These are phyloP conservation scores for Hippocampus abdominalis DNA, from an alignment of 2,113 vertebrate species.

Conservation along the genomic window DNA sequence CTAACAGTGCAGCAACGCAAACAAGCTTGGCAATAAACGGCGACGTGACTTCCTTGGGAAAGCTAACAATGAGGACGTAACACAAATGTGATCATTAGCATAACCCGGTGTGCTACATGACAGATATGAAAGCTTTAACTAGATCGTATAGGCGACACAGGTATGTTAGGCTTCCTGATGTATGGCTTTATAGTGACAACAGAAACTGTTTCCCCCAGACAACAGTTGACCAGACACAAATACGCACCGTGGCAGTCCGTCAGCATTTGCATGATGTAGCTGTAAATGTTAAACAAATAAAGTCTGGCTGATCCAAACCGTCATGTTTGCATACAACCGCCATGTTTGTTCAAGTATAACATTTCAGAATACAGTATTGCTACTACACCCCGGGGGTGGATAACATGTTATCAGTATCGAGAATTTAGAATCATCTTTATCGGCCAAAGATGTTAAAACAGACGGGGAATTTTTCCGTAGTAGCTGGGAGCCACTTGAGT, in stretches of 20 bases:
- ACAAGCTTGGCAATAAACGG: neutral
- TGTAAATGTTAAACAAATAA: slow-evolving; percentile 55
- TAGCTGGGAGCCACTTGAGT: too few relatives aligned
- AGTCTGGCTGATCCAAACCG: slow-evolving; percentile 36
- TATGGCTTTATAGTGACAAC: neutral
- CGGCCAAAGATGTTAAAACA: too few relatives aligned
- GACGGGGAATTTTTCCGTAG: too few relatives aligned
- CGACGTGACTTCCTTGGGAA: neutral
- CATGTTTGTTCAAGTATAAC: slow-evolving; percentile 6
- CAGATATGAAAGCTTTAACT: neutral
- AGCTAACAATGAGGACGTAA: neutral
- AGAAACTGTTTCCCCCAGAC: neutral
- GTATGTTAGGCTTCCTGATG: neutral
- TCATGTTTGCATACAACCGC: slow-evolving; percentile 33
- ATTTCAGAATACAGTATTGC: neutral
- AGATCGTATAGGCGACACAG: neutral
- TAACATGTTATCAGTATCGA: too few relatives aligned
- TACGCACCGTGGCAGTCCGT: slow-evolving; percentile 15
- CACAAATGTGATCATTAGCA: neutral
- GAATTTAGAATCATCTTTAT: too few relatives aligned
- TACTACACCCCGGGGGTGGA: neutral
- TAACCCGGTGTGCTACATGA: too few relatives aligned
- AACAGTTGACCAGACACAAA: slow-evolving; percentile 8
- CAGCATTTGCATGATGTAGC: slow-evolving; percentile 57
- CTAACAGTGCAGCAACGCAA: neutral